phyloP scores from a whole-genome alignment of 2,113 vertebrate species.

The Heptranchias perlo region DNA sequence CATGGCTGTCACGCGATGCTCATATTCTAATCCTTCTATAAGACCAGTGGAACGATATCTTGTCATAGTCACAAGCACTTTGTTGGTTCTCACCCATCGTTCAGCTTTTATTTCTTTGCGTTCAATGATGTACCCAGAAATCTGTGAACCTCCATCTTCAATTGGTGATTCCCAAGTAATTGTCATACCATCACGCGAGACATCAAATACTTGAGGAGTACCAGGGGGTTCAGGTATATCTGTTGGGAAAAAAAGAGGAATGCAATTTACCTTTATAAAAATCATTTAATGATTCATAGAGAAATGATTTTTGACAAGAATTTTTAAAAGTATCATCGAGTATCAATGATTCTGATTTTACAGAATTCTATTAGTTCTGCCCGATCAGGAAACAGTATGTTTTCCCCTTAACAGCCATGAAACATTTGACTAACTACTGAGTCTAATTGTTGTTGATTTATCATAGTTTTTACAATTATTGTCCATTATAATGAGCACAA shows the following conservation, averaged over 20 bases:
- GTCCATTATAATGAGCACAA: not conserved
- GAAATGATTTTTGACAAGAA: not conserved
- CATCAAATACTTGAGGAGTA: constrained; percentile 80
- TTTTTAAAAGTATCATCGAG: not conserved
- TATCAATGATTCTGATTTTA: not conserved
- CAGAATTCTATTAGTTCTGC: not conserved
- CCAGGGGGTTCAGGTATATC: constrained; percentile 86
- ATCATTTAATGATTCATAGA: not conserved
- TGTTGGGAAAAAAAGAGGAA: constrained; percentile 47
- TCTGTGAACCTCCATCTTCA: constrained; percentile 86
- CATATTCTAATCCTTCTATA: constrained; percentile 92
- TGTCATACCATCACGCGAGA: constrained; percentile 95
- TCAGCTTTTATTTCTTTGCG: constrained; percentile 94
- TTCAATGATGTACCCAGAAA: constrained; percentile 91
- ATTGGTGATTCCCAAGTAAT: constrained; percentile 89
- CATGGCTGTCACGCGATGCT: constrained; percentile 88
- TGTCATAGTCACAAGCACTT: constrained; percentile 95
- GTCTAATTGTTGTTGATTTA: not conserved
- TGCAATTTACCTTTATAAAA: not conserved
- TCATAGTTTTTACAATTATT: not conserved
- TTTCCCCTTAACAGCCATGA: too few relatives aligned
- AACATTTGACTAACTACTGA: not conserved
- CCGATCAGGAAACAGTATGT: not conserved
- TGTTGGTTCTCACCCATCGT: constrained; percentile 91
- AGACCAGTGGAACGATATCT: constrained; percentile 91